A percentile compares a stretch with the other conserved stretches of the same genome.
phyloP scores from a whole-genome alignment of 2,888 invertebrate genomes.

The Hemistola chrysoprasaria region DNA sequence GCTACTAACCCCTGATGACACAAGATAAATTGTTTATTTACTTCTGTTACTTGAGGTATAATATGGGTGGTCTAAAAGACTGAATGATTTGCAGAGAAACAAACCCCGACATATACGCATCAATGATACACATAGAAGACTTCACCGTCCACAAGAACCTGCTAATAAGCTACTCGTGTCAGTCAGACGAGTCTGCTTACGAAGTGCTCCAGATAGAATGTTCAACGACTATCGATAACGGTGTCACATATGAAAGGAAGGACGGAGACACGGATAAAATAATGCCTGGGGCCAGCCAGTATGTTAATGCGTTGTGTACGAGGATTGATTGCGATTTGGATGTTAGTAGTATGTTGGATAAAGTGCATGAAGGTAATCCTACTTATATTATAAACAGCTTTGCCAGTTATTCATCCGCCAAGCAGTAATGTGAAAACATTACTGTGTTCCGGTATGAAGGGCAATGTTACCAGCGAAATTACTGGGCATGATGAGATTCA shows the following conservation, averaged over 20 bases:
- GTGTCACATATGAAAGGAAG: slow-evolving; percentile 58
- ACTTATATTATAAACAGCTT: too few species aligned
- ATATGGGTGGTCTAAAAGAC: too few species aligned
- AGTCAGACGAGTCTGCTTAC: slow-evolving; percentile 63
- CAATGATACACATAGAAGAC: slow-evolving; percentile 54
- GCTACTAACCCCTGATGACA: too few species aligned
- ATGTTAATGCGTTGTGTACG: slow-evolving; percentile 65
- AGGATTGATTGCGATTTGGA: slow-evolving; percentile 63
- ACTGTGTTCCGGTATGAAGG: too few species aligned
- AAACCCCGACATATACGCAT: slow-evolving; percentile 53
- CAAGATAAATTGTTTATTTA: too few species aligned
- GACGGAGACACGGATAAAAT: slow-evolving; percentile 59
- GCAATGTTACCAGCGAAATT: too few species aligned
- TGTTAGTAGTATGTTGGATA: slow-evolving; percentile 67
- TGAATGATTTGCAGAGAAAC: slow-evolving; percentile 43
- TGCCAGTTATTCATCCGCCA: too few species aligned
- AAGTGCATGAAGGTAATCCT: slow-evolving; percentile 73
- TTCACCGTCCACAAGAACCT: slow-evolving; percentile 66
- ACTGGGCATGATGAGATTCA: too few species aligned
- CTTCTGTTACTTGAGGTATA: too few species aligned
- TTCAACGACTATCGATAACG: slow-evolving; percentile 51
- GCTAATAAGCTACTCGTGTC: slow-evolving; percentile 62
- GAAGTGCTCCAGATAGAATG: slow-evolving; percentile 68
- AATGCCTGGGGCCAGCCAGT: slow-evolving; percentile 60
- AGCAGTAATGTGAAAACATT: too few species aligned